Base-by-base conservation (phyloP, 2,797 vertebrate genomes). In the Apogon talboti region DNA sequence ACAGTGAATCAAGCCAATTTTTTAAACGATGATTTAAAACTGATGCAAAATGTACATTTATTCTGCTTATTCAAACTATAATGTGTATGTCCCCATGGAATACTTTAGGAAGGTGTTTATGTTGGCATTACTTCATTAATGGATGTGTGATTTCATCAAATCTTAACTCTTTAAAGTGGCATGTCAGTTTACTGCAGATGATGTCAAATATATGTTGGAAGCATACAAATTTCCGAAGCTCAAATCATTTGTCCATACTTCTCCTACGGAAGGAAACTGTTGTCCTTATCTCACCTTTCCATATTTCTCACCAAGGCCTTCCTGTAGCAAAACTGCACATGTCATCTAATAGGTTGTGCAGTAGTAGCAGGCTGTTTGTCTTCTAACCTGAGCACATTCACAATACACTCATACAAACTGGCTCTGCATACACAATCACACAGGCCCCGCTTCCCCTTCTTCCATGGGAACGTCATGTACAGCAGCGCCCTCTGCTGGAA, bases 401-500 rank as follows among this genome's bases (percentile, higher is more conserved):
- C 30, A 18, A 9, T 6, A 10, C 16, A 37, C 30, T 19, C 14
- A 10, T 19, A n/a, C n/a, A 28, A 41, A 56, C 0, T 16, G 24
- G 46, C 16, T 40, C 19, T 30, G n/a, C 1, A 13, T 40, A 43
- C 4, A 58, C 2, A 45, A 40, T 42, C 30, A 42, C 15, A 52
- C 58, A 43, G 19, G 16, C 19, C 37, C 7, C 45, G 37, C 12
- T 16, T 11, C n/a, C 11, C 2, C 3, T 18, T 13, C 4, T 49
- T 11, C 44, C 14, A 45, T 41, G 7, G 21, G 19, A 40, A 38
- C 43, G 11, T 42, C 38, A 13, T 68, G 40, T 56, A 6, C 51
- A 30, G 24, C 45, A 69, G 45, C 35, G 71, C 75, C 85, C 76
- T 60, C 88, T 87, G 71, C 76, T 89, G 87, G 80, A 59, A 12